These are phyloP conservation scores for Chionodraco myersi DNA, from an alignment of 2,113 vertebrate genomes.

Conservation along the genomic window DNA sequence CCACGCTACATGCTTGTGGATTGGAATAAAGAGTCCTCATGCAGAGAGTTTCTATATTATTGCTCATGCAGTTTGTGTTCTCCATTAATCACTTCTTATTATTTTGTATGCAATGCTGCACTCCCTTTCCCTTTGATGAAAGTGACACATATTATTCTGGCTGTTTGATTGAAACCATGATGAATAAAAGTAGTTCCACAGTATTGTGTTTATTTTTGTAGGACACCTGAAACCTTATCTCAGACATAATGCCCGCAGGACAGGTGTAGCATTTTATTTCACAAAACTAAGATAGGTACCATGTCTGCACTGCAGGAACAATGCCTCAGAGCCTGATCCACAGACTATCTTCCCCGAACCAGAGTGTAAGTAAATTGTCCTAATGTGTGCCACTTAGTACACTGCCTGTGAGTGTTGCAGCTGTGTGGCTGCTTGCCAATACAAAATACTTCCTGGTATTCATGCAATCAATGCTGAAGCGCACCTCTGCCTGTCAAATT, in stretches of 20 bases:
- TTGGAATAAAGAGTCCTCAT: background rate
- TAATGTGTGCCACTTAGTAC: constrained; percentile 17
- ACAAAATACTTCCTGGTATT: constrained; percentile 1
- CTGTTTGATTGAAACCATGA: constrained; percentile 9
- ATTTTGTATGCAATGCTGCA: background rate
- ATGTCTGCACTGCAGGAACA: too few relatives aligned
- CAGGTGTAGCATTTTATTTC: too few relatives aligned
- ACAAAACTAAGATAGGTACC: too few relatives aligned
- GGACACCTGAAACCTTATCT: constrained; percentile 36
- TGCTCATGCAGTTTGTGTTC: background rate
- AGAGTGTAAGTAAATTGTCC: constrained; percentile 10
- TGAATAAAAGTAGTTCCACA: constrained; percentile 29
- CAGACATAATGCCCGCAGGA: constrained; percentile 9
- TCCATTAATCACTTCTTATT: background rate
- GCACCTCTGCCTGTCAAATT: background rate
- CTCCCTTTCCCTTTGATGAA: background rate
- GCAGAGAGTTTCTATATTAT: background rate
- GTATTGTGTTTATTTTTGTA: constrained; percentile 49
- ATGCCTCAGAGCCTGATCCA: constrained; percentile 12
- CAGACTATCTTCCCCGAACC: constrained; percentile 22
- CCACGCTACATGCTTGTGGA: background rate
- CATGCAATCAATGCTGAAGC: background rate
- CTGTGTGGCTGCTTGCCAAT: constrained; percentile 8
- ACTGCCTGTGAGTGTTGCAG: background rate
- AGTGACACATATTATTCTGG: constrained; percentile 43